Base-by-base conservation (phyloP, 2,113 vertebrate genomes). In the Kobus ellipsiprymnus region DNA sequence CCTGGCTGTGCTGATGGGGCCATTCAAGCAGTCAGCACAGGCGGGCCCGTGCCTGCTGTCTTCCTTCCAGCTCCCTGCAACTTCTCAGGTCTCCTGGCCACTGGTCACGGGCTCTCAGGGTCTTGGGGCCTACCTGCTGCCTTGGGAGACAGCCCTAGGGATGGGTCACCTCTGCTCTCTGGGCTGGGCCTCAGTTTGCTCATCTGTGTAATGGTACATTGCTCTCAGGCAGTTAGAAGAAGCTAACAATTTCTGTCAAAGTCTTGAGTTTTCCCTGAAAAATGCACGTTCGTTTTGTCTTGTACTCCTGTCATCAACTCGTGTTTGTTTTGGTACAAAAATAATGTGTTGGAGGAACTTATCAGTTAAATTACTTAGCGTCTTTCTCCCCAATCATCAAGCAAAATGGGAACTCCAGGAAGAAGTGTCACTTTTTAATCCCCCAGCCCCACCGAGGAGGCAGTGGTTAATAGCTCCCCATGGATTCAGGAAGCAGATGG, bases 251-350 rank as follows among this genome's bases (percentile, higher is more conserved):
- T 27, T 50, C 15, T 81, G 40, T 30, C 55, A 30, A 29, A 91
- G 57, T 30, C 77, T 82, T 27, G 64, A 44, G 12, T 87, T 92
- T 94, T 71, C 80, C 89, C 36, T 87, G 89, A 40, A 30, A 92
- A 62, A 86, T n/a, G n/a, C 64, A 15, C 0, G 27, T 23, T 13
- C 7, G 13, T 40, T 74, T 48, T 25, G 23, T 52, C 33, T n/a
- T 30, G 12, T 2, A 2, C 17, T 46, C 62, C 36, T 94, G 88
- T 57, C 64, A 50, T 59, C 81, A 3, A 25, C 71, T 59, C 4
- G 0, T 50, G 87, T 40, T 81, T 92, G 67, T 90, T 82, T 82
- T 92, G 80, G n/a, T 48, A 17, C 57, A 80, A 94, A 81, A 82
- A 33, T 55, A 62, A 82, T 5, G 91, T 62, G 46, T 48, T 27